Evolutionary conservation across 2,797 vertebrate genomes (phyloP), one percentile per base, ranked within the genome.

Genomic region (Anguilla anguilla): DNA sequence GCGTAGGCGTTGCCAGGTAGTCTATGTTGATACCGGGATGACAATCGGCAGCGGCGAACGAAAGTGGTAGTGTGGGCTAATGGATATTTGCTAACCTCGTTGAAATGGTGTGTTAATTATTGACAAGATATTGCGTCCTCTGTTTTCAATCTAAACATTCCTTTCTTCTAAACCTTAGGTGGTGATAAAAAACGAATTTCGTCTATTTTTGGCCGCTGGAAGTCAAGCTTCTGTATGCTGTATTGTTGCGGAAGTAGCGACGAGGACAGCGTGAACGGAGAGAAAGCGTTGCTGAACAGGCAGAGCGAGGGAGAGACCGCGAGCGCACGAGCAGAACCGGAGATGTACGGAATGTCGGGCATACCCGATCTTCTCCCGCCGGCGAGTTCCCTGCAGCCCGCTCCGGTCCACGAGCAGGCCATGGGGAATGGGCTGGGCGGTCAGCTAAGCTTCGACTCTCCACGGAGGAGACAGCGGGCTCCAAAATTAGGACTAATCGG

Each of bases 401-500:
- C 94, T 13, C 91, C 94, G 43, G 93, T 91, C 0, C 94, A 93
- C 89, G 94, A 91, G 0, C 94, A 94, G 92, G 92, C 89, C 39
- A 55, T 51, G 28, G 88, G 79, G 6, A 90, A 91, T 87, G 92
- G 90, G 0, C 90, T 91, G 1, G 92, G 88, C 0, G 90, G 87
- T 11, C 13, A 86, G 17, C 72, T 89, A 25, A 87, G 83, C 59
- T 84, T 74, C 69, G 86, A 87, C 83, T 87, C 88, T 13, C 94
- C 94, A 88, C 95, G 94, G 0, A 94, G 95, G 91, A 93, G 95
- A 0, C 95, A 96, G 91, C 93, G 96, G 85, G 94, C 96, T 0
- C 96, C 96, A 1, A 97, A 96, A 84, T 95, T 97, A 87, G 96
- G 96, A 6, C 95, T 96, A 93, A 97, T 97, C 6, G 96, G 96